Base-by-base conservation (phyloP, 2,113 vertebrate species). In the Picathartes gymnocephalus region DNA sequence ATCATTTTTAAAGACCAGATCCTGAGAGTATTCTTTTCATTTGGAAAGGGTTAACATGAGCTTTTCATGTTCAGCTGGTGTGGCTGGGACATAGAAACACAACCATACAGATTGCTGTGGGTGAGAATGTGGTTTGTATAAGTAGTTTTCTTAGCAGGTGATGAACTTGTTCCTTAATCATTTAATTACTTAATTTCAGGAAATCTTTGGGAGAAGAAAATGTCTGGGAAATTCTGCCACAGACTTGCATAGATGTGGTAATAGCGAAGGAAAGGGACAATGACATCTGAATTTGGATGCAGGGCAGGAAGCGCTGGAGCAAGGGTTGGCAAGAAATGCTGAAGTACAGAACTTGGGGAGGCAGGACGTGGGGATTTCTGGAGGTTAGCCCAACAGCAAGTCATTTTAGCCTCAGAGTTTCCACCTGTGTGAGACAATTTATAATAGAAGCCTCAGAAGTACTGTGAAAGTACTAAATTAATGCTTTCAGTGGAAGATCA, bases 401-500 rank as follows among this genome's bases (percentile, higher is more conserved):
- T 48, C 12, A 16, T 19, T 93, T 85, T 0, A 92, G 53, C 31
- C 16, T 93, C 40, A 15, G 77, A 88, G 64, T 80, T 92, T 81
- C 68, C 20, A 83, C 47, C 64, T 96, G 6, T 33, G 35, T 56
- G 76, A 80, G 58, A 53, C 23, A 24, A n/a, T 81, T 88, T 94
- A 31, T 50, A 53, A 25, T 60, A 62, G 21, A 33, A 74, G 51
- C 31, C 44, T 93, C 60, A 72, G 60, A 94, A 96, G 27, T 71
- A 57, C 71, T 68, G 65, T 76, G 65, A 84, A 88, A 72, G 78
- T 76, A 65, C 69, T 82, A 91, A 92, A 93, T 93, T 60, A 88
- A 51, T 88, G 80, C 77, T 76, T 94, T 90, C 88, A 88, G 86
- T 78, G 53, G 48, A 92, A 83, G 85, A 94, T 94, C 90, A 81